Evolutionary conservation across 2,113 vertebrate species (phyloP).

Genomic region (Tor tambroides): DNA sequence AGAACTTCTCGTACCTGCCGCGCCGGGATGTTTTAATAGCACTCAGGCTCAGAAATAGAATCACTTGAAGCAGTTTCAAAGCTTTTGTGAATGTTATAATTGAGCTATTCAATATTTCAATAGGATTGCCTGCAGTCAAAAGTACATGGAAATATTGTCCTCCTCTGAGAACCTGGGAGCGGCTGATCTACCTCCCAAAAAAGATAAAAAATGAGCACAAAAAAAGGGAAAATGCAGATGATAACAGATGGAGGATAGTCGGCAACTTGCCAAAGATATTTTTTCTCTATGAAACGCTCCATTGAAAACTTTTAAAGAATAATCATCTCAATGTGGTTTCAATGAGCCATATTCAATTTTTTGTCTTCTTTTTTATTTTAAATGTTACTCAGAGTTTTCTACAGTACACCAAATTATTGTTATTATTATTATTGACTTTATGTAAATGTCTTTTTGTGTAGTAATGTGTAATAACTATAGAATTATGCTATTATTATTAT

Average conservation of each 20-base stretch:
- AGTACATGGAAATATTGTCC: constrained; percentile 31
- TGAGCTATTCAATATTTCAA: constrained; percentile 75
- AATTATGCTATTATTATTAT: too few relatives aligned
- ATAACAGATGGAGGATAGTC: background rate
- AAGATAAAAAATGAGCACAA: background rate
- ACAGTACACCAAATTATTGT: background rate
- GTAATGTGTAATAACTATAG: background rate
- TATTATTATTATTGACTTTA: background rate
- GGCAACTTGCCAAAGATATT: background rate
- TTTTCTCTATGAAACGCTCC: background rate
- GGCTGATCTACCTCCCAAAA: constrained; percentile 1
- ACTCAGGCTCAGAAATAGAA: constrained; percentile 59
- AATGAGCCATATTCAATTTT: background rate
- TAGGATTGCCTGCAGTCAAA: constrained; percentile 57
- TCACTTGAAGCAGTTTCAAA: constrained; percentile 69
- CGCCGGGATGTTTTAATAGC: constrained; percentile 63
- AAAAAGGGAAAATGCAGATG: background rate
- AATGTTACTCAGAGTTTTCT: background rate
- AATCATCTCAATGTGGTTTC: background rate
- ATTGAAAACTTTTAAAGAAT: background rate
- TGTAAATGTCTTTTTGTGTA: background rate
- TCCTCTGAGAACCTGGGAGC: constrained; percentile 5
- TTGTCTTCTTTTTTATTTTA: background rate
- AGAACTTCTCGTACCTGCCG: constrained; percentile 42
- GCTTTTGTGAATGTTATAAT: constrained; percentile 70